Evolutionary conservation across 2,797 vertebrate species (phyloP), one percentile per base, ranked within the genome.

Genomic region (Tokudaia tokunoshimensis): DNA sequence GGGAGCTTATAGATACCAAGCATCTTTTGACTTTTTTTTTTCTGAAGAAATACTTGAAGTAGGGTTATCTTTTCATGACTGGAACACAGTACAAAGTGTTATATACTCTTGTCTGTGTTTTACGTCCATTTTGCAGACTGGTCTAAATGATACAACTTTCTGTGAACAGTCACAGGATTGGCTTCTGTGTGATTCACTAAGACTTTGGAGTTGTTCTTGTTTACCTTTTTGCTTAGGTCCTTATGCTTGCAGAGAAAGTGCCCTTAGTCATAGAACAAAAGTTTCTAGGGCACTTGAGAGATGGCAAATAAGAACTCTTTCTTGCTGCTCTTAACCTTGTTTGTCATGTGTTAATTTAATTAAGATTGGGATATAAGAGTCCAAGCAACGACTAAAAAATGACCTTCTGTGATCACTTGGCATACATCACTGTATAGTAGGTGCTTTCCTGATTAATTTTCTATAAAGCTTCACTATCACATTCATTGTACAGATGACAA

Each of bases 171-270:
- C 22, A 22, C 80, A 90, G n/a, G 41, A 86, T 93, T 87, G 75
- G 47, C 44, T 90, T 95, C 80, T 78, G 81, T 92, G 90, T 96
- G 86, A 78, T 87, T 96, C 89, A 83, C 24, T 83, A n/a, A 83
- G 31, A 81, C 37, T 85, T 65, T 94, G 34, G 41, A 75, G 34
- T 88, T 97, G 17, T 85, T 59, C 67, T 70, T 47, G 26, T 12
- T 47, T 82, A 78, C 37, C 22, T 67, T 91, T 92, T 85, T 85
- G 41, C 34, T 41, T 52, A 41, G 67, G 50, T 72, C 22, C 52
- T 57, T 15, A 20, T 31, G 24, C 26, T 57, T 57, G 24, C 85
- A 57, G 8, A 41, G 50, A 31, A 74, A 57, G n/a, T 29, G 14
- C 8, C 34, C 20, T 52, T 52, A 52, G 11, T 34, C 84, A 37